Evolutionary conservation across 1,140 invertebrate species (phyloP).

Genomic region (Hyles vespertilio): DNA sequence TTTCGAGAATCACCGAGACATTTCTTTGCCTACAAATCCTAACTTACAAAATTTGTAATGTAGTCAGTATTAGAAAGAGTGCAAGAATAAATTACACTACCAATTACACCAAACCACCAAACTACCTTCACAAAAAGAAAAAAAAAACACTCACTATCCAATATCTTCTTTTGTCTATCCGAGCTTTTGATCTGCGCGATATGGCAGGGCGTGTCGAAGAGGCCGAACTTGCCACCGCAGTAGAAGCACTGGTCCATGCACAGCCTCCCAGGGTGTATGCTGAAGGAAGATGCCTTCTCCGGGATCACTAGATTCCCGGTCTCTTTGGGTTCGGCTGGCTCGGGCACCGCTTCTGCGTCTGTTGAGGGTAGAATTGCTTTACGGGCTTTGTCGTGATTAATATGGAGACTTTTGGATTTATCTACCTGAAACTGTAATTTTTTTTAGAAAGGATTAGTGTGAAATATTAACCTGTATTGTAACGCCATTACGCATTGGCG

Average conservation of each 20-base stretch:
- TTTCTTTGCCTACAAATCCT: too few relatives aligned
- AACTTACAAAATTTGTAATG: too few relatives aligned
- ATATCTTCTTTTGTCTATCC: constrained; percentile 85
- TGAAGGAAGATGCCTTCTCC: constrained; percentile 90
- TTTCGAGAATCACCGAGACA: too few relatives aligned
- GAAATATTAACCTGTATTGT: too few relatives aligned
- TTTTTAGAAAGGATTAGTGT: too few relatives aligned
- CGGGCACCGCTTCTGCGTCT: constrained; percentile 57
- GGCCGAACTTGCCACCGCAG: constrained; percentile 89
- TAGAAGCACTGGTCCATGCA: constrained; percentile 90
- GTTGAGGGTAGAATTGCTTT: constrained; percentile 1
- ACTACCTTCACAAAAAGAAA: constrained; percentile 1
- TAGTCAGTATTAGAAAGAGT: too few relatives aligned
- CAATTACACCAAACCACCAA: too few relatives aligned
- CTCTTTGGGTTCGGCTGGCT: constrained; percentile 77
- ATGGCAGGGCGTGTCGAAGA: constrained; percentile 90
- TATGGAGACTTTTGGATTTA: too few relatives aligned
- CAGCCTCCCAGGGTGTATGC: constrained; percentile 86
- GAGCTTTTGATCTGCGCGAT: constrained; percentile 88
- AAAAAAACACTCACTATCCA: constrained; percentile 76
- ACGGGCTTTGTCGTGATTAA: too few relatives aligned
- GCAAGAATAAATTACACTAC: too few relatives aligned
- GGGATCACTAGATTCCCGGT: constrained; percentile 85
- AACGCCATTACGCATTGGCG: too few relatives aligned
- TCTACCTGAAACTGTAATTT: too few relatives aligned